Conservation (phyloP, 1,140 invertebrate species). For the Tyrophagus putrescentiae region DNA sequence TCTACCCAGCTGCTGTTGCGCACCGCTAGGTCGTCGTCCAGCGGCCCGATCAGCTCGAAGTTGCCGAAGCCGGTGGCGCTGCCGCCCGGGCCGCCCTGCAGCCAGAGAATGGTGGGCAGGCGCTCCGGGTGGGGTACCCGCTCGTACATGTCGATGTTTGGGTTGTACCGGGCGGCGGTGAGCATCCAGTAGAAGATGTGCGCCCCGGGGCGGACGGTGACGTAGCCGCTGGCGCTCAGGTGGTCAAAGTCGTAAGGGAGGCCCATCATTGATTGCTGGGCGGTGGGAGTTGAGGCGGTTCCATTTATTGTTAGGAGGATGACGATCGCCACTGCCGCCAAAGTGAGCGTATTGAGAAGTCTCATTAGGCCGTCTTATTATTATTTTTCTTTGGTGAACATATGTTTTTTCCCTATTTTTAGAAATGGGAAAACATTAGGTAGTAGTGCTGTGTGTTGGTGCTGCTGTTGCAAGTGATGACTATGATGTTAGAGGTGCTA, state of each 20-base stretch:
- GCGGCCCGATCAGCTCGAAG: constrained; percentile 57
- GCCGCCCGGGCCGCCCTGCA: constrained; percentile 41
- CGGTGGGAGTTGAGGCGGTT: too few species aligned
- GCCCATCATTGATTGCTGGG: background rate
- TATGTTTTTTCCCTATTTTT: too few species aligned
- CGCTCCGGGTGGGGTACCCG: background rate
- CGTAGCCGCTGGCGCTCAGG: constrained; percentile 46
- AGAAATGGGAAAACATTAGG: too few species aligned
- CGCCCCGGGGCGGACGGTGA: constrained; percentile 48
- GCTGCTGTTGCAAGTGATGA: too few species aligned
- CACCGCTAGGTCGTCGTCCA: constrained; percentile 45
- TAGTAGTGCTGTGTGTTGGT: too few species aligned
- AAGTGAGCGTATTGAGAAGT: too few species aligned
- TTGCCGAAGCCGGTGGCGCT: constrained; percentile 62
- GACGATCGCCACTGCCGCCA: too few species aligned
- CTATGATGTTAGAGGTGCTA: too few species aligned
- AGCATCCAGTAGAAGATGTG: constrained; percentile 72
- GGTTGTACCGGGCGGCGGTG: constrained; percentile 38
- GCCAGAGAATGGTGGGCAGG: background rate
- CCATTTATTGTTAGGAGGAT: too few species aligned
- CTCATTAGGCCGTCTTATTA: too few species aligned
- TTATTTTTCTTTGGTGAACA: too few species aligned
- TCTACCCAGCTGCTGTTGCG: constrained; percentile 56
- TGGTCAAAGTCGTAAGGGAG: background rate
- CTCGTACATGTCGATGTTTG: background rate